These are phyloP conservation scores for Galaxea fascicularis DNA, from an alignment of 92 coral and sea anemone species.

Conservation along the genomic window DNA sequence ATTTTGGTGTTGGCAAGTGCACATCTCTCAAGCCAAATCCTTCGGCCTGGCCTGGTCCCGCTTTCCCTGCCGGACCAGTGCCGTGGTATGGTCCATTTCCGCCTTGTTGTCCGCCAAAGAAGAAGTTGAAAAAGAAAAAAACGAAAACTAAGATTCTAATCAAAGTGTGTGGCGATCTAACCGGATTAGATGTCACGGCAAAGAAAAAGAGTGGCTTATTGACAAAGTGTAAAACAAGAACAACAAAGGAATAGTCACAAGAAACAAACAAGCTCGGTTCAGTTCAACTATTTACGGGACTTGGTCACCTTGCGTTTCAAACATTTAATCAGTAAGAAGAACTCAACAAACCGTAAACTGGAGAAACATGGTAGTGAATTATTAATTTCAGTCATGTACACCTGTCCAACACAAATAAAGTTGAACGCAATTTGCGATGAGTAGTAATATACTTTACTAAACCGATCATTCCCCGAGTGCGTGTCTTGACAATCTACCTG, in stretches of 20 bases:
- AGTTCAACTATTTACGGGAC: too few relatives aligned
- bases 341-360: too few relatives aligned
- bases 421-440: too few relatives aligned
- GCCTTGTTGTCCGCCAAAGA: not conserved
- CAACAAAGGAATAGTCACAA: not conserved
- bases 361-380: too few relatives aligned
- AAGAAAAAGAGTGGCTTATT: slow-evolving; percentile 38
- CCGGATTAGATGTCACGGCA: slow-evolving; percentile 29
- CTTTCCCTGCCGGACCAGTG: not conserved
- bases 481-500: too few relatives aligned
- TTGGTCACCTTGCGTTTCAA: too few relatives aligned
- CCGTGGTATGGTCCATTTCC: slow-evolving; percentile 11
- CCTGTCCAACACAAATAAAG: too few relatives aligned
- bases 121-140: slow-evolving; percentile 6
- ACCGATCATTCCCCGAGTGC: too few relatives aligned
- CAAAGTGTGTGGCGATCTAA: slow-evolving; percentile 30
- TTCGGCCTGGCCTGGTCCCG: slow-evolving; percentile 7
- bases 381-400: too few relatives aligned
- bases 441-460: too few relatives aligned
- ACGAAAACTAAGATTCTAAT: slow-evolving; percentile 35
- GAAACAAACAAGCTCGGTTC: not conserved
- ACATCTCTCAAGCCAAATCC: slow-evolving; percentile 17
- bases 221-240: not conserved
- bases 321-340: too few relatives aligned
- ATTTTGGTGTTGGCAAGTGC: slow-evolving; percentile 46